phyloP scores from a whole-genome alignment of 2,113 vertebrate genomes.

The Ahaetulla prasina region DNA sequence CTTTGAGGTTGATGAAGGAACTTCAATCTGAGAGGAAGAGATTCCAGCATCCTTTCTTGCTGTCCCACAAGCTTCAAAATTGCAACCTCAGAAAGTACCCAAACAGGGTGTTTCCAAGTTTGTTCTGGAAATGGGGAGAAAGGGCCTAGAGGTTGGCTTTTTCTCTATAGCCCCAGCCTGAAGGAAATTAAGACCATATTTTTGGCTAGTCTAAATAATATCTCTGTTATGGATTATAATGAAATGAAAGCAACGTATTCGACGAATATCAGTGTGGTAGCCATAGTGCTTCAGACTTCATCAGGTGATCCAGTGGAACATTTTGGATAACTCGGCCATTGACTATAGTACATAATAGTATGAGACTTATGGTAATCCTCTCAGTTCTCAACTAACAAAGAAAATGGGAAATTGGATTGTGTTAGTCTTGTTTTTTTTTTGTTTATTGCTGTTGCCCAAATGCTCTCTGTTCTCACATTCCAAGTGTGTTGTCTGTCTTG shows the following conservation, averaged over 20 bases:
- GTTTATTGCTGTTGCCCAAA: not conserved
- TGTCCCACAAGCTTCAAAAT: not conserved
- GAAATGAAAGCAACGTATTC: not conserved
- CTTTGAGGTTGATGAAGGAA: not conserved
- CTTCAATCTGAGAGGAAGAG: not conserved
- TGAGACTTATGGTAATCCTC: not conserved
- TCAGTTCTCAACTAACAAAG: not conserved
- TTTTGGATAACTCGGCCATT: not conserved
- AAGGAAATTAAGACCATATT: not conserved
- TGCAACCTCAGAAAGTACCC: not conserved
- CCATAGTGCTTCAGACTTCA: not conserved
- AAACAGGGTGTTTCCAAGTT: not conserved
- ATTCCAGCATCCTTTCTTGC: not conserved
- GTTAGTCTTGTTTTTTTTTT: not conserved
- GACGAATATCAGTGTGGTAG: not conserved
- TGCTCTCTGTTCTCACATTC: not conserved
- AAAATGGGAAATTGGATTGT: not conserved
- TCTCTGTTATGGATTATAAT: not conserved
- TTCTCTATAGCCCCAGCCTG: not conserved
- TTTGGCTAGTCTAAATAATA: not conserved
- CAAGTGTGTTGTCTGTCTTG: not conserved
- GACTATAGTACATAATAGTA: not conserved
- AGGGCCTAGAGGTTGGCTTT: not conserved
- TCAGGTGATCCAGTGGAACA: not conserved
- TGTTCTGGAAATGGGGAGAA: not conserved